phyloP scores from a whole-genome alignment of 2,797 vertebrate genomes.

The Hypotaenidia okinawae region DNA sequence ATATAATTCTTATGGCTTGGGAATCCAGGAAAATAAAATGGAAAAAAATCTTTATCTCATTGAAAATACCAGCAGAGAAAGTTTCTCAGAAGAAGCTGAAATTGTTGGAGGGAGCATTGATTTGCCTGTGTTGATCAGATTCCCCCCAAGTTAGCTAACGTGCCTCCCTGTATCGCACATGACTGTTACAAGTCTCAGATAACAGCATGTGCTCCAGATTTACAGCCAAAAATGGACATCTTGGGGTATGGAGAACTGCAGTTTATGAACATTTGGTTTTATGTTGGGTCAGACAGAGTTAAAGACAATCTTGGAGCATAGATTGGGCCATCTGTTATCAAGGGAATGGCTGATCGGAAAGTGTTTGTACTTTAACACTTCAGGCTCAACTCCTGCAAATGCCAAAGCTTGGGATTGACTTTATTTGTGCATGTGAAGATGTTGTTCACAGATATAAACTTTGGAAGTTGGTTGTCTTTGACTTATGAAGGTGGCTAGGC shows the following conservation, averaged over 20 bases:
- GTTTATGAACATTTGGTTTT: slow-evolving; percentile 70
- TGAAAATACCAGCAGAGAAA: background rate
- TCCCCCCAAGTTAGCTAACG: background rate
- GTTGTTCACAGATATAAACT: slow-evolving; percentile 33
- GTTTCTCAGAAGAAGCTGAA: background rate
- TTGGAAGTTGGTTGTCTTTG: background rate
- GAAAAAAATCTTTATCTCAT: background rate
- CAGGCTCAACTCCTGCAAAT: slow-evolving; percentile 62
- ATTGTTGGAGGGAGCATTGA: background rate
- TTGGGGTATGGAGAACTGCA: slow-evolving; percentile 54
- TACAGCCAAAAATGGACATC: slow-evolving; percentile 71
- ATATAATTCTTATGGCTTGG: background rate
- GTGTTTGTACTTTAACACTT: slow-evolving; percentile 71
- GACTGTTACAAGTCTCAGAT: slow-evolving; percentile 45
- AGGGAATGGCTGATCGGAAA: slow-evolving; percentile 62
- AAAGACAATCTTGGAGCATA: slow-evolving; percentile 69
- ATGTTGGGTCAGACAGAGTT: slow-evolving; percentile 69
- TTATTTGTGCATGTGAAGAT: slow-evolving; percentile 49
- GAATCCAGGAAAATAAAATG: background rate
- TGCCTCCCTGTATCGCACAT: background rate
- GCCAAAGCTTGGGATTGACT: slow-evolving; percentile 48
- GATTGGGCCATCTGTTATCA: slow-evolving; percentile 67
- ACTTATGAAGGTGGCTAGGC: background rate
- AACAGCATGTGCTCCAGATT: slow-evolving; percentile 71
- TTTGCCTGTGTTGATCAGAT: slow-evolving; percentile 8